Base-by-base conservation (phyloP, 2,888 invertebrate species). In the Parnassius smintheus region DNA sequence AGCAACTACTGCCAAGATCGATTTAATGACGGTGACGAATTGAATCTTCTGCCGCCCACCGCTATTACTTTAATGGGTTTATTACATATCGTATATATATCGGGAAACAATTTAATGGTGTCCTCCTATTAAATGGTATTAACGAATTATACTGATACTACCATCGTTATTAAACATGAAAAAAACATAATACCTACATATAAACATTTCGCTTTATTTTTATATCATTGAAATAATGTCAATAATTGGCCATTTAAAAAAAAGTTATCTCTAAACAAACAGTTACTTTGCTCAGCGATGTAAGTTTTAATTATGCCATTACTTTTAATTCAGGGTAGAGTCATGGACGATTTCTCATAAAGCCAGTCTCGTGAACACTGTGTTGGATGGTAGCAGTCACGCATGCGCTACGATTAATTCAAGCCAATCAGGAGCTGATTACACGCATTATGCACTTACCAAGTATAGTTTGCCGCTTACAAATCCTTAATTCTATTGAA, bases 381-480 rank as follows among this genome's bases (percentile, higher is more conserved):
- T 74, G 78, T 80, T 78, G 81, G 84, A 82, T 85, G 86, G 89
- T 85, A 85, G 88, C 84, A 75, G 89, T 86, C 89, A 89, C 91
- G 91, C 89, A 89, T 89, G 84, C 85, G 67, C 82, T 74, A 80
- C 89, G 89, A 89, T 90, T 90, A 91, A 91, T 91, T 90, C 90
- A 85, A 87, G 83, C 90, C 91, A 91, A 91, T 91, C 90, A 90
- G 83, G 80, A 82, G 75, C 82, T 89, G 88, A 90, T 91, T 90
- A 90, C 88, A 89, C 88, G 90, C 88, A 88, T 90, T 90, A 90
- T 73, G 74, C 71, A 70, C 75, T 78, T 76, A 83, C 86, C 79
- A 82, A 81, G 67, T 80, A 77, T 78, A 65, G 67, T 61, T 65
- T 80, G 71, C 82, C 61, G 52, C 48, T 57, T 35, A 52, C 52